Evolutionary conservation across 2,888 invertebrate species (phyloP).

Genomic region (Agrilus cyanescens): DNA sequence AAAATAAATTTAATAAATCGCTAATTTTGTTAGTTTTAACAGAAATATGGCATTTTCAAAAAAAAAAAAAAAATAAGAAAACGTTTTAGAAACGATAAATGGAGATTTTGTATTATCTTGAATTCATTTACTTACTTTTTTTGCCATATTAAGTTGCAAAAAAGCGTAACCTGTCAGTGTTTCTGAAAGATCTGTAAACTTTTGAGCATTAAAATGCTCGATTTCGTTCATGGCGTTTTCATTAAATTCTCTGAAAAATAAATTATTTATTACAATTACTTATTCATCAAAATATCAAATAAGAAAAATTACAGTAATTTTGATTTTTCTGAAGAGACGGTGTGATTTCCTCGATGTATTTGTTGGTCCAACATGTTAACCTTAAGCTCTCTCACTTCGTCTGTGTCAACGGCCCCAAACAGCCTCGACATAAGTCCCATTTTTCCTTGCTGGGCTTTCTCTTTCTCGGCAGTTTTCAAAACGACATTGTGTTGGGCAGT

Average conservation of each 20-base stretch:
- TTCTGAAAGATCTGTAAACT: slow-evolving; percentile 58
- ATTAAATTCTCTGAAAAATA: slow-evolving; percentile 50
- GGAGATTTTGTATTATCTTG: slow-evolving; percentile 3
- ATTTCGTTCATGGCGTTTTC: slow-evolving; percentile 54
- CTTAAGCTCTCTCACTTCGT: slow-evolving; percentile 60
- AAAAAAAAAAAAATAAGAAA: not conserved
- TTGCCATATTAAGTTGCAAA: slow-evolving; percentile 60
- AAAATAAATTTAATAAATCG: slow-evolving; percentile 21
- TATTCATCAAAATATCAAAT: not conserved
- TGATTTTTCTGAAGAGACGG: slow-evolving; percentile 44
- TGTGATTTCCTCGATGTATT: slow-evolving; percentile 47
- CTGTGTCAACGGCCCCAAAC: slow-evolving; percentile 64
- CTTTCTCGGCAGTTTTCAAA: slow-evolving; percentile 42
- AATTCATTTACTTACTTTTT: slow-evolving; percentile 44
- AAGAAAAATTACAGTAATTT: slow-evolving; percentile 45
- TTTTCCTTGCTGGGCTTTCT: slow-evolving; percentile 52
- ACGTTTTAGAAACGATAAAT: slow-evolving; percentile 3
- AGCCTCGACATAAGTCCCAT: slow-evolving; percentile 59
- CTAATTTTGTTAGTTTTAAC: not conserved
- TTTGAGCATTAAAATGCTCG: slow-evolving; percentile 61
- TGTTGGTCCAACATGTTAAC: slow-evolving; percentile 54
- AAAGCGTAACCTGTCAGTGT: slow-evolving; percentile 56
- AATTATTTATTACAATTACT: slow-evolving; percentile 3
- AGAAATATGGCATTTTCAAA: not conserved
- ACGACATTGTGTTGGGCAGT: slow-evolving; percentile 48